Evolutionary conservation across 2,113 vertebrate genomes (phyloP), one percentile per base, ranked within the genome.

Genomic region (Grallaria varia): DNA sequence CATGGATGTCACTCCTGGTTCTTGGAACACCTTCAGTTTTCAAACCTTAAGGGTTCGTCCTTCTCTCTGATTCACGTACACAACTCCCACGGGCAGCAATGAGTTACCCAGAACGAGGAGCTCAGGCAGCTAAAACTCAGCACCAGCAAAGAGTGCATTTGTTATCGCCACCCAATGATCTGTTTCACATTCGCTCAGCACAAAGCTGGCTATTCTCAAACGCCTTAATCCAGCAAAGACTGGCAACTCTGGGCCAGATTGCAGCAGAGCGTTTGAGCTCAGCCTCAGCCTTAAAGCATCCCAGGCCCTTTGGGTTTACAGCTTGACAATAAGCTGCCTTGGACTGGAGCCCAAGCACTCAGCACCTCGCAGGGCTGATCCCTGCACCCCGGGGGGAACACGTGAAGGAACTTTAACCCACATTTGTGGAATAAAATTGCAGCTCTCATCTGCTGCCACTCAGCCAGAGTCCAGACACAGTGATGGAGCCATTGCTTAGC

Each of bases 31-130:
- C 59, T 93, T 88, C 81, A 59, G 53, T 30, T 87, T 75, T 69
- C 39, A 85, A 93, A 89, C 88, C 73, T 87, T 68, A 50, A 78
- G 73, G 89, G 89, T 80, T 75, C 62, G 71, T 91, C 89, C 71
- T 91, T 69, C 75, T 58, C 83, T 84, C 44, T 95, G 79, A 89
- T 80, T 96, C 83, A 85, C 33, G 82, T 16, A 68, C 80, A 87
- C 73, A 84, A 66, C 93, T 87, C 90, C 91, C 87, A 90, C 71
- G 4, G 71, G 68, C 84, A 95, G 88, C 85, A 82, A 24, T 42
- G 58, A 94, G 67, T 72, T 91, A 60, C 91, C 56, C 86, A 39
- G 19, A 71, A 89, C 62, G 37, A 81, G 66, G 60, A 86, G 93
- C 81, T 91, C 40, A 91, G 55, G 44, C 60, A 76, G 81, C 63